Base-by-base conservation (phyloP, 2,888 invertebrate species). In the Cephonodes hylas region DNA sequence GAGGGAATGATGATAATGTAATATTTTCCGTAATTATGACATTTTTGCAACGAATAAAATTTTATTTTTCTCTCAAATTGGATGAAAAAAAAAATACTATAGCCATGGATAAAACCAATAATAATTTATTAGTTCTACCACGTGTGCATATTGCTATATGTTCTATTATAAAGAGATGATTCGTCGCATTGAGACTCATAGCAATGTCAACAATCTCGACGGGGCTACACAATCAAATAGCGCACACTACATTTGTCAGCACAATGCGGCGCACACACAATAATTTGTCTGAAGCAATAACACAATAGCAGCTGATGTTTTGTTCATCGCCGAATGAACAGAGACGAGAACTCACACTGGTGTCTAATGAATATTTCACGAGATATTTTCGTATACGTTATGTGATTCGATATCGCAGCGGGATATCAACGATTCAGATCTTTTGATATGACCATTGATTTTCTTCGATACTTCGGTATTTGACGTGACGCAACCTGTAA, bases 271-370 rank as follows among this genome's bases (percentile, higher is more conserved):
- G n/a, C 42, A 44, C 22, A 25, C 27, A 56, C 31, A 58, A 44
- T 44, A 42, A 59, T 59, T 59, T 59, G 27, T 59, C 44, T 22
- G 34, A 57, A 27, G 7, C 25, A 59, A 58, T 58, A 58, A 58
- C 42, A 44, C 42, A 57, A 34, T 10, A 13, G 10, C 10, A 31
- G n/a, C 46, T 23, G 53, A 53, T 31, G 53, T 53, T 31, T 53
- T 31, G 18, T 10, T 46, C 7, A 3, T 8, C 6, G 20, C 44
- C 44, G 44, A 44, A 3, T 10, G 7, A 8, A 8, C 34, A 6
- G 34, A 34, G 10, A 23, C 22, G 45, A 22, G 44, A 20, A 45
- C 45, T 13, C 20, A 45, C 45, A 31, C 10, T 53, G 31, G 31
- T 27, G 18, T 31, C 27, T 53, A 53, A 53, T 53, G 53, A 53